Conservation (phyloP, 1,140 invertebrate species). For the Lamellibrachia luymesi region DNA sequence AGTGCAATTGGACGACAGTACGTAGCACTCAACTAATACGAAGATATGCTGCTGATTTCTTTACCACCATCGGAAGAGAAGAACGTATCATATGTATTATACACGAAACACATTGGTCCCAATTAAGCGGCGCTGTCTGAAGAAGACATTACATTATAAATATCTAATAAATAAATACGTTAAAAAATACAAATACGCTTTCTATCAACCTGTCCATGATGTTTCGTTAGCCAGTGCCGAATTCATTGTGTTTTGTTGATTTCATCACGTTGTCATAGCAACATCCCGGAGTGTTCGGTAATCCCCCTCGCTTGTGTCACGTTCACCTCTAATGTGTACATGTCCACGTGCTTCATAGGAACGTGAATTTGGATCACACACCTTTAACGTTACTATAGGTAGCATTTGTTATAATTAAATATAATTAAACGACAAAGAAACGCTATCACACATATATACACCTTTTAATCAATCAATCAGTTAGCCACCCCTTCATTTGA, state of each 20-base stretch:
- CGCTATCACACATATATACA: too few relatives aligned
- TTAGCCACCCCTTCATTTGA: too few relatives aligned
- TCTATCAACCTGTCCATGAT: not conserved
- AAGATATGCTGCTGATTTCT: not conserved
- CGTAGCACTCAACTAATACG: not conserved
- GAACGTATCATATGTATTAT: too few relatives aligned
- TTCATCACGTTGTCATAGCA: not conserved
- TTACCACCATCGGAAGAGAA: not conserved
- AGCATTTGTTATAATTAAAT: too few relatives aligned
- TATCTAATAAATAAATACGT: not conserved
- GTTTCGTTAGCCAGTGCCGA: not conserved
- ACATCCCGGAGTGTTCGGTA: not conserved
- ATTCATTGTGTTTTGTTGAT: not conserved
- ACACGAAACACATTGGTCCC: too few relatives aligned
- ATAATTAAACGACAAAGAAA: too few relatives aligned
- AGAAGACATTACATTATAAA: not conserved
- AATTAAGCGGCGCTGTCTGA: not conserved
- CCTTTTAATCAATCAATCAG: too few relatives aligned
- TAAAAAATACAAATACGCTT: not conserved
- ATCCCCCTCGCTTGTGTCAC: not conserved
- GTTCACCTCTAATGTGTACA: not conserved
- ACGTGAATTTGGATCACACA: too few relatives aligned
- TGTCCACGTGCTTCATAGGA: too few relatives aligned
- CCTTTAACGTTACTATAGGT: too few relatives aligned
- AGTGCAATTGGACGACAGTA: not conserved